Conservation (phyloP, 2,888 invertebrate genomes). For the Cistogaster globosa region DNA sequence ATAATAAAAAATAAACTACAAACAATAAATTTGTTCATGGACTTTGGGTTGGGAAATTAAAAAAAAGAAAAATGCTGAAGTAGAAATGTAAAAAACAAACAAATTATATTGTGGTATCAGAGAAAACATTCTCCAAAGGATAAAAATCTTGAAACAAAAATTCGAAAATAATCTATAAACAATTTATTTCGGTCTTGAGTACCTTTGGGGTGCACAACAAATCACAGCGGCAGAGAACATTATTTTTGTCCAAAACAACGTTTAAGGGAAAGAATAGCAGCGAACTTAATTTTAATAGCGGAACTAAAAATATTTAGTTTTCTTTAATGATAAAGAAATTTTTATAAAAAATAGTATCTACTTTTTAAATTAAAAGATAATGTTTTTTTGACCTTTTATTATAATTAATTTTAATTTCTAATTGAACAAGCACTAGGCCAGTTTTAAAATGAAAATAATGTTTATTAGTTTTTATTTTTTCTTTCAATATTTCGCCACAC, state of each 20-base stretch:
- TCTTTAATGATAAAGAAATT: too few relatives aligned
- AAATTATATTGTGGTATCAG: slow-evolving; percentile 60
- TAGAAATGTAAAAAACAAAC: slow-evolving; percentile 48
- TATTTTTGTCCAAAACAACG: slow-evolving; percentile 15
- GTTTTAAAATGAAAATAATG: too few relatives aligned
- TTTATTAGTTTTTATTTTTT: too few relatives aligned
- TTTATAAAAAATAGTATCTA: too few relatives aligned
- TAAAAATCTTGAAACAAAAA: slow-evolving; percentile 42
- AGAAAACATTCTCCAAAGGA: slow-evolving; percentile 38
- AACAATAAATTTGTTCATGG: slow-evolving; percentile 66
- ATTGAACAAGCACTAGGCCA: too few relatives aligned
- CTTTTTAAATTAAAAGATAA: too few relatives aligned
- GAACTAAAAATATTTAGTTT: too few relatives aligned
- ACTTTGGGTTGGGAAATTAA: slow-evolving; percentile 42
- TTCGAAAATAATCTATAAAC: slow-evolving; percentile 46
- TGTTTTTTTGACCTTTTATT: too few relatives aligned
- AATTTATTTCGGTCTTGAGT: slow-evolving; percentile 12
- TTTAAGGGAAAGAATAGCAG: background rate
- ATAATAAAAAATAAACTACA: slow-evolving; percentile 39
- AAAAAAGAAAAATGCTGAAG: slow-evolving; percentile 9
- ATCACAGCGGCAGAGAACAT: slow-evolving; percentile 12
- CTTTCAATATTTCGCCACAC: too few relatives aligned
- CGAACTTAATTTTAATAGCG: too few relatives aligned
- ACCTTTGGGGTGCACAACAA: slow-evolving; percentile 4
- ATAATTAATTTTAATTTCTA: too few relatives aligned